Base-by-base conservation (phyloP, 2,888 invertebrate genomes). In the Ctenicera cuprea region DNA sequence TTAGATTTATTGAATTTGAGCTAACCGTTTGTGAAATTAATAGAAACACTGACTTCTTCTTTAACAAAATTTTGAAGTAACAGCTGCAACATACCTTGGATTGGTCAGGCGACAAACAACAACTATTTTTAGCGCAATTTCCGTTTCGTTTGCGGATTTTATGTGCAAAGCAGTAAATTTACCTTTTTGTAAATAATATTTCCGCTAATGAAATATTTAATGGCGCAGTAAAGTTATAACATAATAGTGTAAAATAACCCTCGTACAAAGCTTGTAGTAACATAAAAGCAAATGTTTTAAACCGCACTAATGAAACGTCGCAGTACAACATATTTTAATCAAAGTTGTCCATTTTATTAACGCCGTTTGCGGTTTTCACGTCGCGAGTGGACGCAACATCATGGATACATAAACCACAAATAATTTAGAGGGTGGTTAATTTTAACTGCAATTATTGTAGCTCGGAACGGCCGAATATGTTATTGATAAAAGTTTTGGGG, bases 361-460 rank as follows among this genome's bases (percentile, higher is more conserved):
- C 54, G 62, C 54, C 22, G 57, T 57, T 64, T 63, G 71, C 41
- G 64, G 73, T 33, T 64, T 65, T 37, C 67, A 61, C 74, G 62
- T 66, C 43, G 43, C 11, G 45, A 48, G 52, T 54, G 50, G 48
- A 71, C 37, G 74, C 38, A 74, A 63, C 66, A 66, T 70, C 52
- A 66, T 69, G 73, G 64, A 74, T 57, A 71, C 74, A 63, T 62
- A 62, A 63, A 54, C 74, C 71, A 45, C 71, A 76, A 76, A 76
- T 78, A 78, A 78, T 78, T 77, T 78, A 77, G 70, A 76, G 76
- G 73, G 72, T 76, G 76, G 76, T 78, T 78, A 78, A 78, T 78
- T 77, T 75, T 75, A 78, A 78, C 77, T 76, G 75, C 76, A 76
- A 78, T 78, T 78, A 76, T 77, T 76, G 76, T 73, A 73, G 77